These are phyloP conservation scores for Holothuria leucospilota DNA, from an alignment of 53 echinoderm and acorn worm genomes.

Conservation along the genomic window DNA sequence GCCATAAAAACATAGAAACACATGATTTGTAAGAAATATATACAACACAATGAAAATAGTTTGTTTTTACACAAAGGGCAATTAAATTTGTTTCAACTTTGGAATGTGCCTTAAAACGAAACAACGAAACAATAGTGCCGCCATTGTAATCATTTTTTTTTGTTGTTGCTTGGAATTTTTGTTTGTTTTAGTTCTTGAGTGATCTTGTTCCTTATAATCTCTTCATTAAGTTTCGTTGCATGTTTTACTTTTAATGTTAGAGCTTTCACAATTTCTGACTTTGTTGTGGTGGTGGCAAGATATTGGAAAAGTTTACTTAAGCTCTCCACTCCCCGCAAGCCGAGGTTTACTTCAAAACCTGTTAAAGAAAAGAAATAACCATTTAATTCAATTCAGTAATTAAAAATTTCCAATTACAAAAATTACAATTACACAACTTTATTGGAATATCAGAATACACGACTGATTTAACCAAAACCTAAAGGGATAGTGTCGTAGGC, in stretches of 20 bases:
- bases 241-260: constrained; percentile 77
- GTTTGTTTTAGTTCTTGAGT: constrained; percentile 50
- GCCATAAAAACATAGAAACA: no score
- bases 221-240: constrained; percentile 78
- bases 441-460: no score
- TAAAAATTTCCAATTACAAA: no score
- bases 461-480: no score
- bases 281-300: constrained; percentile 70
- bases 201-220: constrained; percentile 67
- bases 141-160: constrained; percentile 19
- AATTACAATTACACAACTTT: no score
- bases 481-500: no score
- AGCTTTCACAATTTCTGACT: constrained; percentile 78
- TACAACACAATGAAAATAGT: no score
- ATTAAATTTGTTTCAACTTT: no score
- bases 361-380: constrained; percentile 1
- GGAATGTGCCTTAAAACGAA: no score
- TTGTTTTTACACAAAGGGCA: no score
- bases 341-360: constrained; percentile 95
- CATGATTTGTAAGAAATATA: no score
- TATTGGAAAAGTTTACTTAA: constrained; percentile 73
- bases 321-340: constrained; percentile 78
- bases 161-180: constrained; percentile 4
- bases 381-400: neutral
- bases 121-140: neutral